These are phyloP conservation scores for Erebia aethiops DNA, from an alignment of 2,888 invertebrate genomes.

Conservation along the genomic window DNA sequence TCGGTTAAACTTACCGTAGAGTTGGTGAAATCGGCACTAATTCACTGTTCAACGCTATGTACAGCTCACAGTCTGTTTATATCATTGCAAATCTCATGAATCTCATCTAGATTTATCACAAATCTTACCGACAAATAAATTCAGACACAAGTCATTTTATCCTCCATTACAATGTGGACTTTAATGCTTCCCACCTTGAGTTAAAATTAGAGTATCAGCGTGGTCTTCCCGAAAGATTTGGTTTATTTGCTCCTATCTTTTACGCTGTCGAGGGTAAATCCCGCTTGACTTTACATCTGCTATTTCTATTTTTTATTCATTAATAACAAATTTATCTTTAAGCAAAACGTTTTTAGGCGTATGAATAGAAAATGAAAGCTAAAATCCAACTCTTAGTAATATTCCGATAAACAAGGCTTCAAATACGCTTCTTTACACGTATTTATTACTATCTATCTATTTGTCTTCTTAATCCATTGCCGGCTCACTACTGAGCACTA, in stretches of 20 bases:
- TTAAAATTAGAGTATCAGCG: conserved; percentile 4
- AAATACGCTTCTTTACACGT: no score
- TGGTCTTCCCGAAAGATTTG: conserved; percentile 4
- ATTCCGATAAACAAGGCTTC: no score
- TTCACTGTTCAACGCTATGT: conserved; percentile 17
- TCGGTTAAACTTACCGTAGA: no score
- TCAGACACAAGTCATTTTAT: conserved; percentile 12
- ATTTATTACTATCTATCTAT: no score
- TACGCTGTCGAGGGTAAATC: conserved; percentile 31
- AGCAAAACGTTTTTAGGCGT: background rate
- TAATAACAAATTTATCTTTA: conserved; percentile 12
- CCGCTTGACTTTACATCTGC: conserved; percentile 23
- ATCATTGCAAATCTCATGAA: conserved; percentile 32
- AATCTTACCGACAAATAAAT: conserved; percentile 33
- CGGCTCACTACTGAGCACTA: no score
- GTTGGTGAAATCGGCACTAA: no score
- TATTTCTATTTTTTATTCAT: conserved; percentile 23
- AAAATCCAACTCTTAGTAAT: background rate
- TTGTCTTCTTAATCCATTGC: no score
- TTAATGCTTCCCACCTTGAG: conserved; percentile 6
- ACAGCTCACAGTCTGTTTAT: conserved; percentile 25
- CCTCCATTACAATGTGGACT: conserved; percentile 19
- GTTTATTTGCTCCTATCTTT: conserved; percentile 28
- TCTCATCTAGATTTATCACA: conserved; percentile 33
- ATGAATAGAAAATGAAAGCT: background rate